Evolutionary conservation across 1,140 invertebrate genomes (phyloP), one percentile per base, ranked within the genome.

Genomic region (Bemisia tabaci): DNA sequence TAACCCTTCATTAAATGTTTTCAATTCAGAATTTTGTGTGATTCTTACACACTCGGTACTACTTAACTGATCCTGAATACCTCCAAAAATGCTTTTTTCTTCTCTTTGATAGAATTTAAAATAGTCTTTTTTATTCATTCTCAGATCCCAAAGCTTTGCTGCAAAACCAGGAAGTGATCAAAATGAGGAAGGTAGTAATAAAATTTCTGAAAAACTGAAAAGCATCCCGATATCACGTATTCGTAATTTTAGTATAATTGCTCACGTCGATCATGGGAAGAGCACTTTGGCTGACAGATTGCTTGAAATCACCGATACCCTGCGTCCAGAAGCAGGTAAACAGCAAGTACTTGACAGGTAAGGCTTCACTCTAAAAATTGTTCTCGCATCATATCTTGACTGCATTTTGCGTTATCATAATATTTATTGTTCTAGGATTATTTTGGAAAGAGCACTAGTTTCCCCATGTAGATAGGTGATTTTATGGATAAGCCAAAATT

Each of bases 181-280:
- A n/a, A n/a, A n/a, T n/a, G n/a, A n/a, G n/a, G n/a, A 59, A 58
- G 9, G 39, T 48, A 26, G 22, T 60, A n/a, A 26, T 2, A 63
- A 65, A 25, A 68, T 68, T 63, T n/a, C n/a, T n/a, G n/a, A n/a
- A n/a, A n/a, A n/a, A n/a, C n/a, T n/a, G n/a, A 67, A 72, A 59
- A 65, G 77, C 26, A 77, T 77, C 11, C 85, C 87, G 2, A 74
- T 84, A 62, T 84, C 90, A 68, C 84, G 83, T 68, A 95, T 96
- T 33, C 79, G 94, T 59, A 97, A 97, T 77, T 97, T 98, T 74
- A 90, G 92, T 77, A 97, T 98, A 70, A 93, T 98, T 67, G 96
- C 96, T 39, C 96, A 98, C 80, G 90, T 98, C 21, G 96, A 98
- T 78, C 95, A 98, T 83, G 96, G 95, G 0, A 98, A 98, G 80